A percentile compares a stretch with the other conserved stretches of the same genome.
Evolutionary conservation across 1,140 invertebrate species (phyloP).

Genomic region (Pseudomyrmex concolor): DNA sequence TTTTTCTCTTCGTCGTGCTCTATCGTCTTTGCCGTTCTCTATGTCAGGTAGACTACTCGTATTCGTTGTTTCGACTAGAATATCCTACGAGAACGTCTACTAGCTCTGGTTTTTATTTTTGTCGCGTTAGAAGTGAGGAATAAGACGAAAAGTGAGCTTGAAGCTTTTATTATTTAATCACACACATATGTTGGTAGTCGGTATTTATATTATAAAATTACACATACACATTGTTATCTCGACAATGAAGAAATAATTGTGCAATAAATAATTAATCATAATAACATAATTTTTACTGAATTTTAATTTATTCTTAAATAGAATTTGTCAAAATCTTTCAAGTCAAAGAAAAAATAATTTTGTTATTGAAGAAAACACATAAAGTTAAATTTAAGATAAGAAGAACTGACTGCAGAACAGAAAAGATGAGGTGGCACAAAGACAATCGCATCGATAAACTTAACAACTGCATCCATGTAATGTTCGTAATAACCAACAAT

Average conservation of each 20-base stretch:
- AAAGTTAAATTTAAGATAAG: not conserved
- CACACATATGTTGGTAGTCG: no score
- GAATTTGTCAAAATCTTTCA: no score
- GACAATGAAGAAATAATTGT: not conserved
- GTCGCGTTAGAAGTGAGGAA: conserved; percentile 56
- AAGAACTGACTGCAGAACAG: not conserved
- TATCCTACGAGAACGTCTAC: conserved; percentile 78
- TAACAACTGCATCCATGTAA: conserved; percentile 78
- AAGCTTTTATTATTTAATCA: conserved; percentile 59
- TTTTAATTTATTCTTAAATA: no score
- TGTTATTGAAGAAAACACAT: no score
- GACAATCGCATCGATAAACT: conserved; percentile 60
- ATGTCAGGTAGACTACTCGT: conserved; percentile 79
- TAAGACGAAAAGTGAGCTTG: conserved; percentile 61
- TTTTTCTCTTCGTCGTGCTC: conserved; percentile 49
- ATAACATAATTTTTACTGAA: no score
- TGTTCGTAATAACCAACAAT: conserved; percentile 83
- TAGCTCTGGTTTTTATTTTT: conserved; percentile 81
- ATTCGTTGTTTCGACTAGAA: conserved; percentile 67
- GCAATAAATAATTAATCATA: not conserved
- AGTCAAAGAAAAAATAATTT: no score
- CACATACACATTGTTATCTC: no score
- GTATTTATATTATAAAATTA: no score
- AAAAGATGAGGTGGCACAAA: conserved; percentile 11
- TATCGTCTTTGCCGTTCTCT: conserved; percentile 22